Conservation (phyloP, 2,113 vertebrate genomes). For the Electrona antarctica region DNA sequence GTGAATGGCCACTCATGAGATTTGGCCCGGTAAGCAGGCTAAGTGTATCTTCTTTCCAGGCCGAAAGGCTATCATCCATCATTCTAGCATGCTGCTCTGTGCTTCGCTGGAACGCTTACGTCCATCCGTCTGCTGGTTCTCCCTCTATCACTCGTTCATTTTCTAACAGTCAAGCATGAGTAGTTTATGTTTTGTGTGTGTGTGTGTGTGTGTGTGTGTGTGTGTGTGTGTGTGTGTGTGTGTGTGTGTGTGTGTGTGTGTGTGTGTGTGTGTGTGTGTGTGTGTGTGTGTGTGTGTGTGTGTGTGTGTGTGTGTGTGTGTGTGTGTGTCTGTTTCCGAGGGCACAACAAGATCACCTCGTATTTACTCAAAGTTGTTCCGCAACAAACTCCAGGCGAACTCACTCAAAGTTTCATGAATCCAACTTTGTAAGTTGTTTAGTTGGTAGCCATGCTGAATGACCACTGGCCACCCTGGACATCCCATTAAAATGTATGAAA, state of each 20-base stretch:
- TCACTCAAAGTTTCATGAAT: constrained; percentile 48
- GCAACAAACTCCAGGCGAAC: constrained; percentile 7
- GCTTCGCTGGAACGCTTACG: constrained; percentile 8
- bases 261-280: too few relatives aligned
- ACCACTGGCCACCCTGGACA: constrained; percentile 6
- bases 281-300: too few relatives aligned
- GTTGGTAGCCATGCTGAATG: constrained; percentile 4
- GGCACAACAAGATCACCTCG: neutral
- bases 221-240: too few relatives aligned
- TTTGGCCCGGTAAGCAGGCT: neutral
- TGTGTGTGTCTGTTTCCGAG: too few relatives aligned
- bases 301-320: too few relatives aligned
- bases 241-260: too few relatives aligned
- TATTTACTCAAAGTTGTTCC: constrained; percentile 15
- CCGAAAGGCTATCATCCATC: constrained; percentile 42
- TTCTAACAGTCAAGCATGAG: constrained; percentile 6
- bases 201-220: neutral
- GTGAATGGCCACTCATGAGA: neutral
- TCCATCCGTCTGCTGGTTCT: neutral
- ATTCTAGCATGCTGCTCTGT: constrained; percentile 9
- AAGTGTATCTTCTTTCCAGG: constrained; percentile 4
- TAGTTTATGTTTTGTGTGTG: neutral
- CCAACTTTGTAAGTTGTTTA: constrained; percentile 22
- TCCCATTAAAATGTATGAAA: constrained; percentile 55
- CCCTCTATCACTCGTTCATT: constrained; percentile 5